phyloP scores from a whole-genome alignment of 2,888 invertebrate genomes.

The Eudemis profundana region DNA sequence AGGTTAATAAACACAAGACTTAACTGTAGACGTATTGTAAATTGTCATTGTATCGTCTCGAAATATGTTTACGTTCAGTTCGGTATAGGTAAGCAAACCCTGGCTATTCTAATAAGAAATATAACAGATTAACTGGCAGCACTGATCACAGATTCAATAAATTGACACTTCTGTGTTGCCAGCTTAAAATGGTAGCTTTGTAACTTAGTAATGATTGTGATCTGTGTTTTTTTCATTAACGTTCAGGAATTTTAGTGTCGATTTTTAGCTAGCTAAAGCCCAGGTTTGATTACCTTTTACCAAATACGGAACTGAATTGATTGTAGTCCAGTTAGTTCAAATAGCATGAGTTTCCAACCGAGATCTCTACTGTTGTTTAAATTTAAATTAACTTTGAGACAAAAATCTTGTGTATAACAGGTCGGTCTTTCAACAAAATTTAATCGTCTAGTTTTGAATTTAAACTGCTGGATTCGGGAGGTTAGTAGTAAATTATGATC shows the following conservation, averaged over 20 bases:
- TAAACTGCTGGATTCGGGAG: slow-evolving; percentile 1
- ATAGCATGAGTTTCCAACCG: background rate
- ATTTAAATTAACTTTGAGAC: slow-evolving; percentile 30
- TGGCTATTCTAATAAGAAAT: background rate
- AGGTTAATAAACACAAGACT: slow-evolving; percentile 80
- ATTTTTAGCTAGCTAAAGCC: background rate
- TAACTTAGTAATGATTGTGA: no score
- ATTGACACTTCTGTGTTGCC: no score
- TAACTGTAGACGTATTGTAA: slow-evolving; percentile 77
- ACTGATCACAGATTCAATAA: no score
- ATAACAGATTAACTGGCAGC: slow-evolving; percentile 1
- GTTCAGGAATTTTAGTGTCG: no score
- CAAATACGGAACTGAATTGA: slow-evolving; percentile 15
- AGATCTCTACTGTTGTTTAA: slow-evolving; percentile 4
- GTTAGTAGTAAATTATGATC: slow-evolving; percentile 43
- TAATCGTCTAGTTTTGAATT: slow-evolving; percentile 8
- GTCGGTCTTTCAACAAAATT: background rate
- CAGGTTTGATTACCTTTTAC: slow-evolving; percentile 15
- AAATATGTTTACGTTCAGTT: slow-evolving; percentile 51
- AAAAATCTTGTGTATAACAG: background rate
- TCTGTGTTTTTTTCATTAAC: no score
- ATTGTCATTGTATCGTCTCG: slow-evolving; percentile 70
- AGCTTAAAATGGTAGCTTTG: no score
- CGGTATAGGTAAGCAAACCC: background rate
- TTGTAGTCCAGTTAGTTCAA: slow-evolving; percentile 7